phyloP scores from a whole-genome alignment of 2,797 vertebrate genomes.

The Macrochelys suwanniensis region DNA sequence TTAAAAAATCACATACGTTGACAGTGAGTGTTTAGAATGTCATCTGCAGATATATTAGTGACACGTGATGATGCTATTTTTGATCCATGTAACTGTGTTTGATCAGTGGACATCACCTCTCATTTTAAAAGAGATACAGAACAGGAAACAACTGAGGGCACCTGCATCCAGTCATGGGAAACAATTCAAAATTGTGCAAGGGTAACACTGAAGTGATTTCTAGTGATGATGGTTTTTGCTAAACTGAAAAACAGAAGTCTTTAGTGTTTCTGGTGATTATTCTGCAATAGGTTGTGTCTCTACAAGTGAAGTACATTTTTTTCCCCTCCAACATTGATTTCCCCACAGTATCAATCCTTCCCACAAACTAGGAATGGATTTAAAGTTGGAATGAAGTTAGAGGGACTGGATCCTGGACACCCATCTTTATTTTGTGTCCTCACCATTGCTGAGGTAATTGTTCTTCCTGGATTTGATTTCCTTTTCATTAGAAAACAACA shows the following conservation, averaged over 20 bases:
- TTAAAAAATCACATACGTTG: not conserved
- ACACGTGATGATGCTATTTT: fast-evolving
- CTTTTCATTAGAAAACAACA: not conserved
- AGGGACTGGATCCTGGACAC: conserved; percentile 92
- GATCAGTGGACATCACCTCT: not conserved
- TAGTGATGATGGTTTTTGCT: not conserved
- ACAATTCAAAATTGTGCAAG: not conserved
- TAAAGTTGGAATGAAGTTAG: conserved; percentile 94
- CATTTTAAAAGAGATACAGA: not conserved
- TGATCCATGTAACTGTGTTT: not conserved
- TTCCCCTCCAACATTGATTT: not conserved
- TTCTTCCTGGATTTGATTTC: not conserved
- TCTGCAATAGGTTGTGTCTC: conserved; percentile 13
- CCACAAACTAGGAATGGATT: conserved; percentile 93
- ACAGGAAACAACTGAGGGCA: not conserved
- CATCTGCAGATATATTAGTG: conserved; percentile 1
- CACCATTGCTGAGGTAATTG: conserved; percentile 89
- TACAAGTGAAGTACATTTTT: not conserved
- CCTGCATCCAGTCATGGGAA: not conserved
- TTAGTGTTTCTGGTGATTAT: not conserved
- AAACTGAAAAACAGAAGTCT: not conserved
- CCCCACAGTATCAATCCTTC: conserved; percentile 89
- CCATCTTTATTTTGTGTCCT: conserved; percentile 92
- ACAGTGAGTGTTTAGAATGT: conserved; percentile 23
- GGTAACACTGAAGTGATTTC: not conserved